Conservation (phyloP, 2,113 vertebrate species). For the Tychaedon coryphoeus region DNA sequence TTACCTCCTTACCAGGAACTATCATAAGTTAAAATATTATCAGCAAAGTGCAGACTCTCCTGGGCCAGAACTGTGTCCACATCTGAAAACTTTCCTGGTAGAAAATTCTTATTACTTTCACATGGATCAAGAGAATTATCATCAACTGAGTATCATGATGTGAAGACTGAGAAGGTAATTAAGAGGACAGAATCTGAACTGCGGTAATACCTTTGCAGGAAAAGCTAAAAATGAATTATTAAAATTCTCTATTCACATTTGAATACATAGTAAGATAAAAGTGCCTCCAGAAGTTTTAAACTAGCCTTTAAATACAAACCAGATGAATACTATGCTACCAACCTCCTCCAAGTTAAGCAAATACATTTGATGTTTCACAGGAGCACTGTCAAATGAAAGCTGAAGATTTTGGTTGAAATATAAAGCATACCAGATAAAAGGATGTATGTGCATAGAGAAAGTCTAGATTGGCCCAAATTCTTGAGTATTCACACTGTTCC, state of each 20-base stretch:
- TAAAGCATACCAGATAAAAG: background rate
- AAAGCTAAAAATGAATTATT: slow-evolving; percentile 26
- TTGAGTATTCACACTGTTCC: background rate
- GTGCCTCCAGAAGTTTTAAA: background rate
- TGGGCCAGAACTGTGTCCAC: background rate
- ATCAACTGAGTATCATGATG: background rate
- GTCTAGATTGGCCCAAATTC: background rate
- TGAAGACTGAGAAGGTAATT: slow-evolving; percentile 46
- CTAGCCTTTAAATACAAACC: slow-evolving; percentile 13
- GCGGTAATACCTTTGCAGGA: background rate
- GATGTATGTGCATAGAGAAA: background rate
- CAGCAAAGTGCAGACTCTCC: slow-evolving; percentile 43
- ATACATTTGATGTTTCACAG: background rate
- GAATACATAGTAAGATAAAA: slow-evolving; percentile 1
- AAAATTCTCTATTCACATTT: slow-evolving; percentile 22
- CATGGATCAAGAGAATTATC: slow-evolving; percentile 35
- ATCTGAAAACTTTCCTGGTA: slow-evolving; percentile 20
- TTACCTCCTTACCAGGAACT: slow-evolving; percentile 10
- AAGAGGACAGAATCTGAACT: background rate
- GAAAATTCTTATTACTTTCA: background rate
- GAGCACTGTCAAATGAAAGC: background rate
- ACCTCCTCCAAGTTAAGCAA: slow-evolving; percentile 3
- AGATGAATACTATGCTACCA: background rate
- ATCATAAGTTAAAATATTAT: slow-evolving; percentile 61
- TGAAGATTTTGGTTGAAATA: background rate